These are phyloP conservation scores for Odontesthes bonariensis DNA, from an alignment of 2,113 vertebrate genomes.

Conservation along the genomic window DNA sequence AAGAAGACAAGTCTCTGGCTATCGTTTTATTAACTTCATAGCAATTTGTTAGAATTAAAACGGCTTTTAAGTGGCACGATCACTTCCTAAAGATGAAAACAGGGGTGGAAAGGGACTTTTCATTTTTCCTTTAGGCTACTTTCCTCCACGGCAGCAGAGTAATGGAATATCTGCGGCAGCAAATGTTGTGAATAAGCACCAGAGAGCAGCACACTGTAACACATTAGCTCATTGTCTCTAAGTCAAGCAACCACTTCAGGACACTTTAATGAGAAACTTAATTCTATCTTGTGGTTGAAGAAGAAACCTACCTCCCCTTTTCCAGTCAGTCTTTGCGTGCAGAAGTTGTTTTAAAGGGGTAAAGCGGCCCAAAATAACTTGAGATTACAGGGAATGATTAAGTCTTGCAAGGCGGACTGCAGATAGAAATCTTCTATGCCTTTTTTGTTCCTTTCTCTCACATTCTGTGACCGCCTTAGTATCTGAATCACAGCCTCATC, in stretches of 20 bases:
- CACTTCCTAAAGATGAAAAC: conserved; percentile 54
- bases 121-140: conserved; percentile 52
- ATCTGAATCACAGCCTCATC: conserved; percentile 16
- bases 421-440: conserved; percentile 29
- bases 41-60: conserved; percentile 41
- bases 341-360: conserved; percentile 41
- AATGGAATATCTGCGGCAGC: conserved; percentile 29
- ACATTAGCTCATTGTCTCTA: conserved; percentile 59
- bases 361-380: conserved; percentile 40
- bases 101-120: conserved; percentile 37
- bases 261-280: conserved; percentile 24
- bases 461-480: background rate
- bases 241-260: conserved; percentile 41
- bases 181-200: conserved; percentile 40
- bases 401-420: conserved; percentile 25
- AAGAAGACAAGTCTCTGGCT: conserved; percentile 12
- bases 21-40: conserved; percentile 34
- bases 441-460: conserved; percentile 33
- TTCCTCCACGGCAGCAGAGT: conserved; percentile 46
- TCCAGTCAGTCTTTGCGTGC: conserved; percentile 19
- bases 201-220: conserved; percentile 32
- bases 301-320: conserved; percentile 48
- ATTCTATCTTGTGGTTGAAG: conserved; percentile 43
- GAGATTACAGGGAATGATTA: conserved; percentile 51
- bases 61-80: conserved; percentile 29